These are phyloP conservation scores for Anguilla rostrata DNA, from an alignment of 2,113 vertebrate species.

Conservation along the genomic window DNA sequence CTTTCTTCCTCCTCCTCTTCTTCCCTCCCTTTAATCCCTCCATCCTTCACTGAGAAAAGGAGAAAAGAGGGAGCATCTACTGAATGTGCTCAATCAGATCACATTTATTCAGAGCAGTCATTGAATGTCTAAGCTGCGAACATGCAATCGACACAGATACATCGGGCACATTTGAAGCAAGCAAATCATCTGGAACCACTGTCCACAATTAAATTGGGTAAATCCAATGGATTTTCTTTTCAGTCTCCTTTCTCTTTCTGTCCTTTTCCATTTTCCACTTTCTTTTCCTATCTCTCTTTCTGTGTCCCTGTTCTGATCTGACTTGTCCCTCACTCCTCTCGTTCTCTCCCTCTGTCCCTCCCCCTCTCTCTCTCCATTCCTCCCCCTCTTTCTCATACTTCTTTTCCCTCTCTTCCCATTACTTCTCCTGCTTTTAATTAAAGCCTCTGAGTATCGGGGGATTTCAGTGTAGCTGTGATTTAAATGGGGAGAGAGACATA, in stretches of 20 bases:
- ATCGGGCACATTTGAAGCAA: too few relatives aligned
- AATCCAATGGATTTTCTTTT: background rate
- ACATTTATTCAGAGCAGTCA: too few relatives aligned
- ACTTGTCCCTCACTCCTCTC: conserved; percentile 7
- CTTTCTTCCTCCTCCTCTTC: background rate
- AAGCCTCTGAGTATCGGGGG: conserved; percentile 57
- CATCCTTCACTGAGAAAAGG: too few relatives aligned
- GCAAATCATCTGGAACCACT: too few relatives aligned
- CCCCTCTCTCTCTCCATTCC: background rate
- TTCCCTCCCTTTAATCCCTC: background rate
- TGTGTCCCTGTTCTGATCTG: background rate
- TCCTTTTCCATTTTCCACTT: conserved; percentile 12
- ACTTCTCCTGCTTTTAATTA: conserved; percentile 54
- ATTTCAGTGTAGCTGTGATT: conserved; percentile 57
- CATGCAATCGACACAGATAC: too few relatives aligned
- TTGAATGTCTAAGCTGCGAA: too few relatives aligned
- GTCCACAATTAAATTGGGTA: too few relatives aligned
- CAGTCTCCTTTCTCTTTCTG: conserved; percentile 12
- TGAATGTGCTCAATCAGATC: too few relatives aligned
- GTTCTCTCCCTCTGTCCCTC: background rate
- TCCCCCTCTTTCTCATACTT: background rate
- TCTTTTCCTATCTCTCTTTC: background rate
- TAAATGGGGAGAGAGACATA: conserved; percentile 57
- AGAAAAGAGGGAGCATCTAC: too few relatives aligned
- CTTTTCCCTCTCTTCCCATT: background rate